Evolutionary conservation across 2,113 vertebrate species (phyloP), one percentile per base, ranked within the genome.

Genomic region (Butorides virescens): DNA sequence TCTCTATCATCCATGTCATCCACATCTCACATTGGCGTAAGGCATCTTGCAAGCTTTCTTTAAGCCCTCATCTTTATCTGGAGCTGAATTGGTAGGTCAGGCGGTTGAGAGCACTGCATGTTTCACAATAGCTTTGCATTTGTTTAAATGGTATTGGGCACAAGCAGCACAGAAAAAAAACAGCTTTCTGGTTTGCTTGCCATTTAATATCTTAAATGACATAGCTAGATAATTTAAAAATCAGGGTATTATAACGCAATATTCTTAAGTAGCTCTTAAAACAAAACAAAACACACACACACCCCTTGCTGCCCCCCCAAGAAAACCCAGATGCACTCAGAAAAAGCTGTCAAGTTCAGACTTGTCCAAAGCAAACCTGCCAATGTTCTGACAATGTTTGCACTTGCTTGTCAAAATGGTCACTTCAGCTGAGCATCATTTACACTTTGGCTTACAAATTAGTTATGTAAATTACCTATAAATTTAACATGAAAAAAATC

Each of bases 341-440:
- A 32, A 87, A 75, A 90, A 96, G 49, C 95, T 97, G 96, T 97
- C 95, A 96, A 47, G 94, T 75, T 83, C 89, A 36, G 84, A 90
- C 95, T 94, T 81, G 80, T 96, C 96, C 91, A 94, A 90, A 85
- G 80, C 86, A 93, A 86, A 96, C 80, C 91, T 94, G 96, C 92
- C 95, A 94, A 89, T 93, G 84, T 81, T 95, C 91, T 95, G 92
- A 95, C 95, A 91, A 93, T 92, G 79, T 97, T 97, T 97, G 91
- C 96, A 95, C 87, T 96, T 78, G 86, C 95, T 96, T 97, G 97
- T 96, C 97, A 95, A 90, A 96, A 96, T 81, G 95, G 94, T 96
- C 95, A 95, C 90, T 96, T 95, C 88, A 68, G 83, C 92, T 95
- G 92, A 96, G 66, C 87, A 4, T 94, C 94, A 81, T 90, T 96